Percentiles rank a stretch among this genome's conserved stretches.
These are phyloP conservation scores for Drosophila elegans DNA, from an alignment of 1,140 invertebrate species.

Conservation along the genomic window DNA sequence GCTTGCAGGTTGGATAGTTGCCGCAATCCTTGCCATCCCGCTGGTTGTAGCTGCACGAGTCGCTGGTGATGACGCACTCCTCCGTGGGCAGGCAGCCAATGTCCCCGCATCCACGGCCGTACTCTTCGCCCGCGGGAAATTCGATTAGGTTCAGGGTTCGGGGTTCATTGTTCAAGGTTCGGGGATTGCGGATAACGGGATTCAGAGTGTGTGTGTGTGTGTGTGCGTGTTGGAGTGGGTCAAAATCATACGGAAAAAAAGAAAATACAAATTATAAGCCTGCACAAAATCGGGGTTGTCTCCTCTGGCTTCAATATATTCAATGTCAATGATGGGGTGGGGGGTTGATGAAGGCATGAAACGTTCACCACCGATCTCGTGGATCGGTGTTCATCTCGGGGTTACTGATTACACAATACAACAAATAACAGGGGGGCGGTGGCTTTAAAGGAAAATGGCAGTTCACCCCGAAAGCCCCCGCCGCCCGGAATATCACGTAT, in stretches of 20 bases:
- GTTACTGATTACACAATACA: not conserved
- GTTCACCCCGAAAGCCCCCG: not conserved
- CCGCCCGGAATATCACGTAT: constrained; percentile 49
- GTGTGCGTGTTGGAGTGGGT: not conserved
- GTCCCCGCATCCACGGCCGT: constrained; percentile 90
- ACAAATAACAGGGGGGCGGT: not conserved
- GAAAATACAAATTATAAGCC: constrained; percentile 32
- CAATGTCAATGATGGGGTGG: constrained; percentile 50
- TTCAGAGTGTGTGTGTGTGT: constrained; percentile 1
- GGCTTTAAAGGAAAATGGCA: not conserved
- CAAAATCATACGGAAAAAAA: constrained; percentile 34
- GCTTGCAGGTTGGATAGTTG: constrained; percentile 88
- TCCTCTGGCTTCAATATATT: constrained; percentile 12
- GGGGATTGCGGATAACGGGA: constrained; percentile 3
- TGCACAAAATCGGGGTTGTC: constrained; percentile 7
- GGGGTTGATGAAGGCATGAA: constrained; percentile 54
- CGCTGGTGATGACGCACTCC: constrained; percentile 89
- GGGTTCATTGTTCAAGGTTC: not conserved
- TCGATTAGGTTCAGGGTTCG: not conserved
- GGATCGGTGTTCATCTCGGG: constrained; percentile 13
- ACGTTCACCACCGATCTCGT: constrained; percentile 14
- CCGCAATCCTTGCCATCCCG: constrained; percentile 87
- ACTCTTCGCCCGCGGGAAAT: constrained; percentile 86
- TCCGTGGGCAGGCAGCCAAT: constrained; percentile 90
- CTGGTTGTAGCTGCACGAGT: constrained; percentile 87